These are phyloP conservation scores for Erythrocercus mccallii DNA, from an alignment of 2,113 vertebrate genomes.

Conservation along the genomic window DNA sequence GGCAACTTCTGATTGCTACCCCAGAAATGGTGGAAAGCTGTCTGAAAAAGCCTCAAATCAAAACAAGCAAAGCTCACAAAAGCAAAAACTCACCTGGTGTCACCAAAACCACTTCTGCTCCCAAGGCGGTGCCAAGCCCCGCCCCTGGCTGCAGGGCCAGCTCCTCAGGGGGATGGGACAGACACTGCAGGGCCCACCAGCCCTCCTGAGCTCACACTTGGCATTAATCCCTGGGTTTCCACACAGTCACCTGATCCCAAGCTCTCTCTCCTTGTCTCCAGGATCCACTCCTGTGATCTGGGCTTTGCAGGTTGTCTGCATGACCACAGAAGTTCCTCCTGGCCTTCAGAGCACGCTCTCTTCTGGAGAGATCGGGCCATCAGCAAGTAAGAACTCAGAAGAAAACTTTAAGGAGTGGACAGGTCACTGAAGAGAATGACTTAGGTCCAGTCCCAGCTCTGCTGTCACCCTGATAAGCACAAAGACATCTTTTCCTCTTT, in stretches of 20 bases:
- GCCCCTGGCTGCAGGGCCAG: neutral
- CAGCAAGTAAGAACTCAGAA: neutral
- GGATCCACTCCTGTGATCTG: neutral
- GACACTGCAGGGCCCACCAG: neutral
- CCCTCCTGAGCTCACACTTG: neutral
- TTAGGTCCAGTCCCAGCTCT: neutral
- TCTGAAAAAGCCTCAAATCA: neutral
- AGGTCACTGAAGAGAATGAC: neutral
- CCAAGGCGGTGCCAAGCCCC: neutral
- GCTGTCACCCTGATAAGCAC: neutral
- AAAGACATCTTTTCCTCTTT: neutral
- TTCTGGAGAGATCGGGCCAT: neutral
- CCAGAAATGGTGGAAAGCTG: neutral
- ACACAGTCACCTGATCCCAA: neutral
- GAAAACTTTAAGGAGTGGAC: neutral
- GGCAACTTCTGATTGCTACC: neutral
- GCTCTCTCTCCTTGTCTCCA: neutral
- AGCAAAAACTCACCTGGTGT: neutral
- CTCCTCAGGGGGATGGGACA: neutral
- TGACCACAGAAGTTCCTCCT: neutral
- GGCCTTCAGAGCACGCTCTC: neutral
- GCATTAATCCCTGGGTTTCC: neutral
- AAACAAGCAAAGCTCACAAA: neutral
- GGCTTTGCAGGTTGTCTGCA: neutral
- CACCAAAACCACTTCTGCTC: neutral